Base-by-base conservation (phyloP, 2,797 vertebrate genomes). In the Enteromius trimaculatus region DNA sequence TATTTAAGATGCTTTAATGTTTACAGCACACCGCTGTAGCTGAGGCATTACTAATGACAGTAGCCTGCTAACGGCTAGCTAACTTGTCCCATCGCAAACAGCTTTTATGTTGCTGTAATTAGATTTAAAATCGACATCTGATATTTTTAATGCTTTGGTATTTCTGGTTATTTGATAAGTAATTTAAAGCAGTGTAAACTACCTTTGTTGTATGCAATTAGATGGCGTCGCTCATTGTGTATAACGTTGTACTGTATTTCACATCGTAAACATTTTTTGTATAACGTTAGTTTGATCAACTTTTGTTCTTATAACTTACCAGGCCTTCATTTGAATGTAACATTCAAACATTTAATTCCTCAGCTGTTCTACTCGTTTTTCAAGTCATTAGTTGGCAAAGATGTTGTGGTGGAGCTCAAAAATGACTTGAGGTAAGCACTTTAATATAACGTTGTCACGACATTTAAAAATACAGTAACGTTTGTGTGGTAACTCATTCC, bases 361-460 rank as follows among this genome's bases (percentile, higher is more conserved):
- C 92, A 98, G 97, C 95, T 98, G 58, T 98, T 98, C 94, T 98
- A 98, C 89, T 98, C 97, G 29, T 98, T 98, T 88, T 98, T 98
- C 92, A 98, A 98, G 90, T 98, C 97, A 8, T 90, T 98, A 87
- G 97, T 98, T 90, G 97, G 97, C 75, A 98, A 98, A 89, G 97
- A 98, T 62, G 97, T 98, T 77, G 97, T 98, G 64, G 97, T 98
- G 91, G 97, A 98, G 90, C 94, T 98, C n/a, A 98, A 98, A 89
- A 98, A 98, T 88, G 97, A 98, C 90, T 81, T 98, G 84, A 98
- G 97, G 97, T 98, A 64, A 77, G 91, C 79, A 3, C 31, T 37
- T 47, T 51, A 19, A 23, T 17, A 3, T 5, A 34, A 5, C 34
- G 34, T 34, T 53, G 17, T 9, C 58, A 23, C 14, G 1, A 26